Evolutionary conservation across 1,140 invertebrate genomes (phyloP), one percentile per base, ranked within the genome.

Genomic region (Gryon sp.): DNA sequence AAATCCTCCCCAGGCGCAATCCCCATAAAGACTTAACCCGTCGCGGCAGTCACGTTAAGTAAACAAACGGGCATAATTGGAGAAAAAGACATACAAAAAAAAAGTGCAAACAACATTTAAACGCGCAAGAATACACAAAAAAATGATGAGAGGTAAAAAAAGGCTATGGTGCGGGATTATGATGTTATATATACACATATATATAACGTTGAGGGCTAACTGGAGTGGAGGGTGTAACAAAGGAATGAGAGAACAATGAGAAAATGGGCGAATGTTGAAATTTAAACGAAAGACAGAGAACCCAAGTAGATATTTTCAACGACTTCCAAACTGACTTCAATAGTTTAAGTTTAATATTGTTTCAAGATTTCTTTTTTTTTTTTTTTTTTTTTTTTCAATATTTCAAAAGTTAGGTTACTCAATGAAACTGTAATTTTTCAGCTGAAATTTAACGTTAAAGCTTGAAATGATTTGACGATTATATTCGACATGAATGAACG

Each of bases 41-140:
- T 45, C 45, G 65, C 65, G 59, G 55, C 59, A 76, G 73, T 69
- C 38, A 63, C 55, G 40, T 76, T 76, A 68, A 55, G 38, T 55
- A 68, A 75, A 30, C 45, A 55, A 53, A 66, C 12, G 45, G 62
- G n/a, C n/a, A 55, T 55, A 69, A 76, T 76, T 32, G 72, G 34
- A 50, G 41, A 62, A 76, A 63, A 34, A 62, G 52, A 68, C 52
- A n/a, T n/a, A n/a, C n/a, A n/a, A n/a, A n/a, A n/a, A n/a, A n/a
- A n/a, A n/a, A n/a, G n/a, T n/a, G n/a, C n/a, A n/a, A n/a, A n/a
- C n/a, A n/a, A n/a, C n/a, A n/a, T n/a, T n/a, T n/a, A n/a, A 38
- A 63, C 59, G 18, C 18, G 36, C 22, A n/a, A n/a, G n/a, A n/a
- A n/a, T n/a, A n/a, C n/a, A n/a, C 26, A n/a, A 43, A 32, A 45